Base-by-base conservation (phyloP, 2,113 vertebrate species). In the Mixornis gularis region DNA sequence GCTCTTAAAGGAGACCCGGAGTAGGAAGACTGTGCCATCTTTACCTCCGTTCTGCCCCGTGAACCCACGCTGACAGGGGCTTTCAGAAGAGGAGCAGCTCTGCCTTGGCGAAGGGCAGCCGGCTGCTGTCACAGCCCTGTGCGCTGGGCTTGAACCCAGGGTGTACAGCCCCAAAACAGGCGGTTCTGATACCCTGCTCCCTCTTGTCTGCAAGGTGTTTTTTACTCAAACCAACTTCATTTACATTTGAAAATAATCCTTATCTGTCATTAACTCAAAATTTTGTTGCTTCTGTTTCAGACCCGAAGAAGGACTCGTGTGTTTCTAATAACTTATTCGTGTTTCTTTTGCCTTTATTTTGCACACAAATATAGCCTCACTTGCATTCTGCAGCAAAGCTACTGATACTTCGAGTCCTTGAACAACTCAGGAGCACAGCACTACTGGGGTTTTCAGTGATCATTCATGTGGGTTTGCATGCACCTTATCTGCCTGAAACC, bases 91-190 rank as follows among this genome's bases (percentile, higher is more conserved):
- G 55, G 34, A 71, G 62, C 58, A 62, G 17, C 51, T 56, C 34
- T 7, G 5, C 25, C 21, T 49, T 27, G 19, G 22, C 34, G 4
- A 12, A 79, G 59, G 30, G 68, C 62, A 49, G 9, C 18, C 0
- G 0, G 18, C 9, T 0, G 1, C 63, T 58, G n/a, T 34, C 26
- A 2, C 46, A 22, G 24, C 30, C n/a, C n/a, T 44, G 40, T 49
- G 44, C 0, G 0, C 25, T 29, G 21, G 34, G 49, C 18, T 49
- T 20, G 29, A 29, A 7, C 5, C 6, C 1, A 0, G 25, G 4
- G 14, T 22, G 9, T 21, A 8, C 0, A 0, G 20, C 26, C 60
- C 38, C 20, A 27, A 25, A 59, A 1, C 19, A 13, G 20, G 18
- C 20, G 22, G 21, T 9, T 72, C 36, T 26, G 22, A 27, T 44